Evolutionary conservation across 37 sponge, comb jelly and placozoan species (phyloP), one percentile per base, ranked within the genome.

Genomic region (Aplysina aerophoba): DNA sequence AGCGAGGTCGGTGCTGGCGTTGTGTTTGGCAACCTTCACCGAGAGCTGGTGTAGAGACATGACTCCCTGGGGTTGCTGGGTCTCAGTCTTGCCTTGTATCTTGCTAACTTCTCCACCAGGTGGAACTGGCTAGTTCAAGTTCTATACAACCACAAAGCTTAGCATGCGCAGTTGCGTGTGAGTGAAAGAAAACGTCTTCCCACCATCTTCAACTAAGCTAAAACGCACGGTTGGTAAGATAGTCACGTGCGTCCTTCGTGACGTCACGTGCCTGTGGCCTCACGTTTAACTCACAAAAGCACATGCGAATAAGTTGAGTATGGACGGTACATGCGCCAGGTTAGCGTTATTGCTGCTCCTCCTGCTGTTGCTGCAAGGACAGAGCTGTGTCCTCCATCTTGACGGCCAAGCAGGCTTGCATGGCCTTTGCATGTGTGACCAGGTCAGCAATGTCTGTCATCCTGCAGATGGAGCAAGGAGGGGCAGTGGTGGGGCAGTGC

Each of bases 281-380:
- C n/a, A n/a, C n/a, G n/a, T n/a, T n/a, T n/a, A 44, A 8, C 8
- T 3, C 50, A 11, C 3, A 44, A 8, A 8, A 44, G 8, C 6
- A 3, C 50, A 3, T 44, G 50, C 50, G 50, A 44, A 44, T 8
- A 44, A 44, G 50, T 44, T 44, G 50, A 44, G 8, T 8, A 44
- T 27, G 30, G 35, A 69, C 35, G 30, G 34, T 30, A 35, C 6
- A 35, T 34, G 27, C 15, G 34, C 6, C 28, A 35, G 34, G 56
- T 58, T 67, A 1, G 72, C 22, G 24, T 60, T 81, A 65, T 73
- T 85, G 67, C 86, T 82, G 65, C 57, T 59, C 0, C 65, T 85
- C 63, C 79, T 83, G 55, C 73, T 75, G 80, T 81, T 83, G 64
- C 62, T 22, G 61, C 79, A 34, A 57, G 81, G 81, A 34, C 38